These are phyloP conservation scores for Chrysochloris asiatica DNA, from an alignment of 2,113 vertebrate genomes.

Conservation along the genomic window DNA sequence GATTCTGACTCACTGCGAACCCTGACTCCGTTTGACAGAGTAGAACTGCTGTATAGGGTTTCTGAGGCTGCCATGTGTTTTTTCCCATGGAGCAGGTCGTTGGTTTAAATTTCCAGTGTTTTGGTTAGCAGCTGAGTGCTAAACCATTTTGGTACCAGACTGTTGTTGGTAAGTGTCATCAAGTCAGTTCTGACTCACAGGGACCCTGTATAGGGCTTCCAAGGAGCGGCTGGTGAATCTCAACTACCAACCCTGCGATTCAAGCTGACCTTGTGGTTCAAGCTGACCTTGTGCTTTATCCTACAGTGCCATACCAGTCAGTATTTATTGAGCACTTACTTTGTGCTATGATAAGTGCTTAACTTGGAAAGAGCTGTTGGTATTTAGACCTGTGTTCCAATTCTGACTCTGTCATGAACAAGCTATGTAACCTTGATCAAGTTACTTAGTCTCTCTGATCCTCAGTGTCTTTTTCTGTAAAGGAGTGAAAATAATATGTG, in stretches of 20 bases:
- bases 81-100: neutral
- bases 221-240: too few species aligned
- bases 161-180: too few species aligned
- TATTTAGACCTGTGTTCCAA: conserved; percentile 41
- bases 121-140: neutral
- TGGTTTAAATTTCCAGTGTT: neutral
- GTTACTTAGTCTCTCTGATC: neutral
- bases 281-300: too few species aligned
- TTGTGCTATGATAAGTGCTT: neutral
- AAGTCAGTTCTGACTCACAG: too few species aligned
- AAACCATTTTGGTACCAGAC: neutral
- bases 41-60: neutral
- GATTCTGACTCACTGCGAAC: neutral
- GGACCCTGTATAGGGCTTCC: too few species aligned
- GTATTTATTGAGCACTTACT: neutral
- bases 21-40: neutral
- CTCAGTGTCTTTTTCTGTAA: neutral
- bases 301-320: too few species aligned
- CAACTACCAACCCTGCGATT: too few species aligned
- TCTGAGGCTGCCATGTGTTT: neutral
- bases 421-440: neutral
- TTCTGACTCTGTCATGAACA: neutral
- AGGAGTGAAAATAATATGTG: neutral
- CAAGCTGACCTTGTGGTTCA: too few species aligned
- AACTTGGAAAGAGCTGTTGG: neutral